These are phyloP conservation scores for Strix aluco DNA, from an alignment of 2,113 vertebrate species.

Conservation along the genomic window DNA sequence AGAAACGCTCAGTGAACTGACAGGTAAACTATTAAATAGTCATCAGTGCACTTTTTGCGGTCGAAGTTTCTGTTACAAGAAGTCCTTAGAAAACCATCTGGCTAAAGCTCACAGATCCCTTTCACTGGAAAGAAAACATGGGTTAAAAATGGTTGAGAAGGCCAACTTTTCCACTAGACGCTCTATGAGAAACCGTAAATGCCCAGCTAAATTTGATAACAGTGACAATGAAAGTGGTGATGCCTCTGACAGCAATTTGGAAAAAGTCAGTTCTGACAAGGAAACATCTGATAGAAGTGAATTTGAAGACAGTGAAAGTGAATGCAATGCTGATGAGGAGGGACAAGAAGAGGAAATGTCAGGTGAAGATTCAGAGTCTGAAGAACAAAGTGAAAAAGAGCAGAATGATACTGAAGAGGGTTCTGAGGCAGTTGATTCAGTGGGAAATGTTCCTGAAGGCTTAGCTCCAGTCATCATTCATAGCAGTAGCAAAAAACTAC, in stretches of 20 bases:
- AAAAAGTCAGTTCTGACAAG: constrained; percentile 65
- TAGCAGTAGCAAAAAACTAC: constrained; percentile 85
- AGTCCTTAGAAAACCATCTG: constrained; percentile 82
- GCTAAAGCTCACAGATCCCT: constrained; percentile 73
- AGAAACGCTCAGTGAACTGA: constrained; percentile 66
- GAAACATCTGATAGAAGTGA: constrained; percentile 67
- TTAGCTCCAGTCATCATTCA: constrained; percentile 87
- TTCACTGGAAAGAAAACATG: constrained; percentile 62
- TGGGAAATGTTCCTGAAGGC: constrained; percentile 82
- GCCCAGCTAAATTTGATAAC: constrained; percentile 80
- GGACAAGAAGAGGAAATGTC: constrained; percentile 71
- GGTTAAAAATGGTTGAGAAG: constrained; percentile 75
- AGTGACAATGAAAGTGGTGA: constrained; percentile 71
- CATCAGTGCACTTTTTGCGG: constrained; percentile 78
- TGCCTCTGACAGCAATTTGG: constrained; percentile 62
- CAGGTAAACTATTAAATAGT: constrained; percentile 64
- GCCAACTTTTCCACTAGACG: constrained; percentile 73
- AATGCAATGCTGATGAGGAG: constrained; percentile 67
- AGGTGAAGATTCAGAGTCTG: constrained; percentile 66
- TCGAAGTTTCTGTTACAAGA: constrained; percentile 80
- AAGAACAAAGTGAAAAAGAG: constrained; percentile 72
- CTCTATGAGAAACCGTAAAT: constrained; percentile 84
- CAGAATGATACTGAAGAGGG: constrained; percentile 68
- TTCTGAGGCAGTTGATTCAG: constrained; percentile 65
- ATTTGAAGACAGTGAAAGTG: constrained; percentile 75